Base-by-base conservation (phyloP, 1,140 invertebrate species). In the Zophobas morio region DNA sequence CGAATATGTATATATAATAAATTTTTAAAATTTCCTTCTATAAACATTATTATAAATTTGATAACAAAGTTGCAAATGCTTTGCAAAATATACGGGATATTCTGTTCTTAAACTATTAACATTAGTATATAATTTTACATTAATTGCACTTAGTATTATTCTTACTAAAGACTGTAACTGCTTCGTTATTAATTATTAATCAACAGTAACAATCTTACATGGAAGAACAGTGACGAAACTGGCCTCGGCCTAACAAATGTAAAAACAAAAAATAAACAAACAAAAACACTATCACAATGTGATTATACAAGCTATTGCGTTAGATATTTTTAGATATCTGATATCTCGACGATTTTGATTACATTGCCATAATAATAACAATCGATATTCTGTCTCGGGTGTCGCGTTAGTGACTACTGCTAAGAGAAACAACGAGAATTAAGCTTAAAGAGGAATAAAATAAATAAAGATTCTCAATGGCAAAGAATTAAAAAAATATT, bases 151-250 rank as follows among this genome's bases (percentile, higher is more conserved):
- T 84, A 83, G 53, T 72, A 57, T 66, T 79, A 71, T 74, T 79
- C 78, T 78, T 81, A 77, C 75, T 77, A 73, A 78, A 79, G 79
- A 78, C 78, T 57, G 73, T 75, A 51, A 75, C 78, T 77, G 77
- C 42, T 71, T 76, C 56, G 63, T 74, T 74, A 53, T 49, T 70
- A 74, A 66, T 66, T 46, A 46, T 66, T 63, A 20, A n/a, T 56
- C 20, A 46, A 57, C 78, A 79, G 75, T 78, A 39, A 60, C 78
- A 78, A 79, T 80, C 82, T 80, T 81, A 79, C 71, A 73, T 83
- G 83, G 83, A 84, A 84, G 83, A 84, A 83, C 83, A 76, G 79
- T 81, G 83, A 84, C 79, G 77, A 75, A 82, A 84, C 82, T 84
- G 83, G 83, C 83, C 82, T 80, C 37, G 79, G 82, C 83, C 83